A percentile compares a stretch with the other conserved stretches of the same genome.
phyloP scores from a whole-genome alignment of 2,888 invertebrate species.

The Stegophylla sp. region DNA sequence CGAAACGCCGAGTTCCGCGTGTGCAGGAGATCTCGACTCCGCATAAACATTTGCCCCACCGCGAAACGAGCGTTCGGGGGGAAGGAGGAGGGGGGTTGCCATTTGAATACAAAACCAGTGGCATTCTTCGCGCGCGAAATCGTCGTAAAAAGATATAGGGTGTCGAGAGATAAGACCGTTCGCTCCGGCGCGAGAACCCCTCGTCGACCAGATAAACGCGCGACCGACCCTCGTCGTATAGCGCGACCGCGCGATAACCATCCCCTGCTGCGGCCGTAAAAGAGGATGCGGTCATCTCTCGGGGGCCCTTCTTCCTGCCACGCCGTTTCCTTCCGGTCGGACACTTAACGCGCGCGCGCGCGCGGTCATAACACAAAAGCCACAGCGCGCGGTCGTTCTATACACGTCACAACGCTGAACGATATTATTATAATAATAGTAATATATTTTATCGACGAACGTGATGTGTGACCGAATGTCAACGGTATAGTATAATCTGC shows the following conservation, averaged over 20 bases:
- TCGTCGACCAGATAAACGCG: constrained; percentile 54
- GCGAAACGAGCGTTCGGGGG: background rate
- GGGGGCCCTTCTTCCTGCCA: constrained; percentile 13
- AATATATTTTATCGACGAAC: background rate
- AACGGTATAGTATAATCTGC: background rate
- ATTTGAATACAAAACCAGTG: constrained; percentile 57
- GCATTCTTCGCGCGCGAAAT: constrained; percentile 42
- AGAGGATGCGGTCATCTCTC: constrained; percentile 57
- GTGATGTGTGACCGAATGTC: background rate
- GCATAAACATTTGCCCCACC: background rate
- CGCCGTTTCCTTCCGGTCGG: constrained; percentile 53
- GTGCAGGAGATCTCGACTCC: constrained; percentile 8
- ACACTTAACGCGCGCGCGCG: constrained; percentile 43
- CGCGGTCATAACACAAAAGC: constrained; percentile 34
- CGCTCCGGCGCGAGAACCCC: constrained; percentile 35
- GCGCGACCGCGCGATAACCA: constrained; percentile 44
- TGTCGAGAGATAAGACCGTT: constrained; percentile 54
- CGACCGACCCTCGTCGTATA: constrained; percentile 35
- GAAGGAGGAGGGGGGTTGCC: no score
- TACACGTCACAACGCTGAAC: background rate
- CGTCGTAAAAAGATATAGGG: constrained; percentile 45
- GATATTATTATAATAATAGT: constrained; percentile 24
- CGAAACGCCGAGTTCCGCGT: background rate
- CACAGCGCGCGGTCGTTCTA: constrained; percentile 1
- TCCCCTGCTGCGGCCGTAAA: constrained; percentile 23